A percentile compares a stretch with the other conserved stretches of the same genome.
These are phyloP conservation scores for Trimorus sp. DNA, from an alignment of 2,888 invertebrate genomes.

Conservation along the genomic window DNA sequence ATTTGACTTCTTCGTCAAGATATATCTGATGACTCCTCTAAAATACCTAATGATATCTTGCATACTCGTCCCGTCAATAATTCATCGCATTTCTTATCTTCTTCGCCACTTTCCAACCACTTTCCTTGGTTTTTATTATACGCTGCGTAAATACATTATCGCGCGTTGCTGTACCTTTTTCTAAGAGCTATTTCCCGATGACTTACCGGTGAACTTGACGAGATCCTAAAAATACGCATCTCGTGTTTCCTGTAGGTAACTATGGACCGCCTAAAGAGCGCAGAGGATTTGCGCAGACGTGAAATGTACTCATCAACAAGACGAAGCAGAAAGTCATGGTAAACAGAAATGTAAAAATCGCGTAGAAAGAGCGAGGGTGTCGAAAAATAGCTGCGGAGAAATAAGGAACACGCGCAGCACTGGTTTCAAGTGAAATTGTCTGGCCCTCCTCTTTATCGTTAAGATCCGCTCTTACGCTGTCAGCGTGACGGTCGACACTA, in stretches of 20 bases:
- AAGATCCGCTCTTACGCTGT: slow-evolving; percentile 5
- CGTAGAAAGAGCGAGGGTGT: slow-evolving; percentile 17
- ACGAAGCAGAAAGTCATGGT: slow-evolving; percentile 28
- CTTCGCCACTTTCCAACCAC: slow-evolving; percentile 21
- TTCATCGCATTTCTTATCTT: slow-evolving; percentile 22
- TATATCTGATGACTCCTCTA: background rate
- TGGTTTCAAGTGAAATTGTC: slow-evolving; percentile 27
- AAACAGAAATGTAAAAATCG: slow-evolving; percentile 21
- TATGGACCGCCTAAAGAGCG: slow-evolving; percentile 23
- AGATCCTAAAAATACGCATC: slow-evolving; percentile 39
- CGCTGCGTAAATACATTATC: slow-evolving; percentile 38
- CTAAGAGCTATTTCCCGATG: slow-evolving; percentile 32
- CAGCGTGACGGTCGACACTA: slow-evolving; percentile 12
- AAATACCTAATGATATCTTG: slow-evolving; percentile 22
- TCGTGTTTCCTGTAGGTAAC: slow-evolving; percentile 40
- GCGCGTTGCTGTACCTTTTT: slow-evolving; percentile 26
- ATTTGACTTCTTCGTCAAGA: slow-evolving; percentile 4
- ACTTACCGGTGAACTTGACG: slow-evolving; percentile 43
- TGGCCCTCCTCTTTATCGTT: slow-evolving; percentile 41
- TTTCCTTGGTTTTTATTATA: slow-evolving; percentile 40
- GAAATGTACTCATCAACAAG: slow-evolving; percentile 22
- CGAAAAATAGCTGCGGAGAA: slow-evolving; percentile 20
- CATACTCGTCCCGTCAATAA: slow-evolving; percentile 23
- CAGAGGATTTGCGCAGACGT: slow-evolving; percentile 28
- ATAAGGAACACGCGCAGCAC: slow-evolving; percentile 21